phyloP scores from a whole-genome alignment of 1,140 invertebrate species.

The Drosophila santomea region DNA sequence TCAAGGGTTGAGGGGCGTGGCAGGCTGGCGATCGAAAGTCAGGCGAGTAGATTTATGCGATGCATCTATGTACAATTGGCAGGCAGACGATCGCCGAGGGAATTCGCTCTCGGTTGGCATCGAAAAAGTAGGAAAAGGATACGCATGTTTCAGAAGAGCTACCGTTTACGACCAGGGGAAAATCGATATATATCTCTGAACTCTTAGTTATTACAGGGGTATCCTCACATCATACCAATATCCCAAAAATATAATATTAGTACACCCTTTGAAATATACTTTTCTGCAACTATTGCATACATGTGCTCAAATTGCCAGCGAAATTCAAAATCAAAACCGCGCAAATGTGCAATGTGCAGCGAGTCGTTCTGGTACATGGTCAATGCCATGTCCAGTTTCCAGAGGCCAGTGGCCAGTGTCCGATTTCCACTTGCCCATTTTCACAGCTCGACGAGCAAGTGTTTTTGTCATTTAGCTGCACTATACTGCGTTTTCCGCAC shows the following conservation, averaged over 20 bases:
- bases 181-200: no score
- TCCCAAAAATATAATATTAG: background rate
- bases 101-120: background rate
- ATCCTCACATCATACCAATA: no score
- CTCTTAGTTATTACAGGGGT: no score
- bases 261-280: background rate
- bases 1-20: constrained; percentile 70
- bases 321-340: background rate
- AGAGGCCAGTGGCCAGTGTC: constrained; percentile 35
- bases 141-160: background rate
- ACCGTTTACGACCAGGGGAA: background rate
- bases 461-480: constrained; percentile 39
- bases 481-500: constrained; percentile 62
- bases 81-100: constrained; percentile 20
- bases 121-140: background rate
- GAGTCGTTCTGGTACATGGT: constrained; percentile 43
- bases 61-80: background rate
- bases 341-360: constrained; percentile 11
- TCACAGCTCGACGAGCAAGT: constrained; percentile 41
- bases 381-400: constrained; percentile 61
- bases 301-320: background rate
- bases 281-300: background rate
- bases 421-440: constrained; percentile 53
- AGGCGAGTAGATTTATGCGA: constrained; percentile 52
- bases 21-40: constrained; percentile 51